These are phyloP conservation scores for Mamestra brassicae DNA, from an alignment of 2,888 invertebrate genomes.

Conservation along the genomic window DNA sequence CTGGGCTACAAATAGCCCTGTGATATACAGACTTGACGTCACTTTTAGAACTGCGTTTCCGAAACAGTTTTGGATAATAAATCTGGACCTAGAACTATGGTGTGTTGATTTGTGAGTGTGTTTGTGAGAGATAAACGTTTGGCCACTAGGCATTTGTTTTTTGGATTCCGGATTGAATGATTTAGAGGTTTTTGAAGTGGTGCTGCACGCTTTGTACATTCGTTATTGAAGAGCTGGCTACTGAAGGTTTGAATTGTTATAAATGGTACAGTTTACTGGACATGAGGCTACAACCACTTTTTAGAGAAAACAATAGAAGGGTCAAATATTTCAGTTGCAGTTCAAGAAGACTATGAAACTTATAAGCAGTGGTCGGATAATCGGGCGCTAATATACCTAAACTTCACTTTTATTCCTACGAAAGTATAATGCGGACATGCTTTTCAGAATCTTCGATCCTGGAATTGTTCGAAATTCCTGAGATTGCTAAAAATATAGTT, in stretches of 20 bases:
- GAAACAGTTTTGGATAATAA: constrained; percentile 59
- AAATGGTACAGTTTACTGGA: neutral
- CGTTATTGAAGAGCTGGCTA: neutral
- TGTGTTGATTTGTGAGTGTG: constrained; percentile 58
- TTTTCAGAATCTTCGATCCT: too few species aligned
- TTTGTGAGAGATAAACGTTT: constrained; percentile 53
- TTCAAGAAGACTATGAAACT: neutral
- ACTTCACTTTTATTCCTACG: too few species aligned
- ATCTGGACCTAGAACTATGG: constrained; percentile 35
- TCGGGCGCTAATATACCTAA: too few species aligned
- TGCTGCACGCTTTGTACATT: neutral
- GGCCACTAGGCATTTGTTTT: constrained; percentile 30
- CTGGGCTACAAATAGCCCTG: constrained; percentile 36
- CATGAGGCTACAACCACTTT: neutral
- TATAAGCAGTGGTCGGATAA: too few species aligned
- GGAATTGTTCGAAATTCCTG: too few species aligned
- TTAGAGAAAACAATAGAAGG: neutral
- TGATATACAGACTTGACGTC: constrained; percentile 50
- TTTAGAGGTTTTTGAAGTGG: constrained; percentile 28
- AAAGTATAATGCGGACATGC: too few species aligned
- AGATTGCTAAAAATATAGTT: too few species aligned
- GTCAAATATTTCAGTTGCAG: neutral
- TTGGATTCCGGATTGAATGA: constrained; percentile 29
- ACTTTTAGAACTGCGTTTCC: constrained; percentile 42
- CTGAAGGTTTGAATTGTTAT: neutral